Percentiles rank a stretch among this genome's conserved stretches.
These are phyloP conservation scores for Carabus problematicus DNA, from an alignment of 2,888 invertebrate genomes.

Conservation along the genomic window DNA sequence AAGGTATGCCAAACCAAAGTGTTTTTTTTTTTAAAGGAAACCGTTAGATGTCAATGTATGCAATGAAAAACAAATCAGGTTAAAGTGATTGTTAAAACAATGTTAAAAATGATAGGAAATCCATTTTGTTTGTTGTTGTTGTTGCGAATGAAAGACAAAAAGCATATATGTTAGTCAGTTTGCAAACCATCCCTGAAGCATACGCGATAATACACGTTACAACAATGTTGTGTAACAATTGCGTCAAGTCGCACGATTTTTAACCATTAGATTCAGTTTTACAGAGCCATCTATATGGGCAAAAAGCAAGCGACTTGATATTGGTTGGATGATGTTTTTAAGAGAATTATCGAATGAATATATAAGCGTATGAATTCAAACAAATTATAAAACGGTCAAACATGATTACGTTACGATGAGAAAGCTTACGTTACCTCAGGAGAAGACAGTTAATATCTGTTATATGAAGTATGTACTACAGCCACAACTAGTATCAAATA, in stretches of 20 bases:
- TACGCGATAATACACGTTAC: no score
- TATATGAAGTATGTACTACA: conserved; percentile 16
- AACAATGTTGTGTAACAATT: no score
- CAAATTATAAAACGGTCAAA: no score
- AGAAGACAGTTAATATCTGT: conserved; percentile 38
- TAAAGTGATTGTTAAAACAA: neutral
- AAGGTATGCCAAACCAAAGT: conserved; percentile 47
- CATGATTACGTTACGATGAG: conserved; percentile 25
- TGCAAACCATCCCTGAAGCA: conserved; percentile 7
- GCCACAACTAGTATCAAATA: neutral
- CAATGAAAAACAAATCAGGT: conserved; percentile 16
- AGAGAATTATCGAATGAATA: no score
- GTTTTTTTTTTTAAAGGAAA: no score
- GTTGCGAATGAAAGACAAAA: conserved; percentile 38
- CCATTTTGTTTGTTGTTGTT: conserved; percentile 36
- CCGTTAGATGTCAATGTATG: conserved; percentile 32
- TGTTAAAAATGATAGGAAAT: conserved; percentile 18
- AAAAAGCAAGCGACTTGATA: no score
- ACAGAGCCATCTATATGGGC: no score
- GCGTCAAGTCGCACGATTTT: no score
- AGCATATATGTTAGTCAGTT: conserved; percentile 34
- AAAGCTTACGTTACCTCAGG: conserved; percentile 40
- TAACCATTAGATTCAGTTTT: no score
- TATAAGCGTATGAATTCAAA: no score
- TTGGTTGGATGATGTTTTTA: no score